Conservation (phyloP, 2,888 invertebrate species). For the Acleris sparsana region DNA sequence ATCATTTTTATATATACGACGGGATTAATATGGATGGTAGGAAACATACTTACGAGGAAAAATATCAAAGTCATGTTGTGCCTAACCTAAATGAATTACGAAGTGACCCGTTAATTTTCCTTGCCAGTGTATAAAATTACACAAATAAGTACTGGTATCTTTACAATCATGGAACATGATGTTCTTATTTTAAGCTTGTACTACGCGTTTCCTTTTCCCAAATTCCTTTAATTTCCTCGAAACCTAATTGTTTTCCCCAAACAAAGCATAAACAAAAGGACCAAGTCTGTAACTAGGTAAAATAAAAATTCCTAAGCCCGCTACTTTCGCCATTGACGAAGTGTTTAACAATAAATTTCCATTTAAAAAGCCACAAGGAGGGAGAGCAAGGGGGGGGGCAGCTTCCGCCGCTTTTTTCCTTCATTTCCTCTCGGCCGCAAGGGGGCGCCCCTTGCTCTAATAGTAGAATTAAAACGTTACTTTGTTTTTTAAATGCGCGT, state of each 20-base stretch:
- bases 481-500: constrained; percentile 49
- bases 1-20: no score
- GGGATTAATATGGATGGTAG: no score
- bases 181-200: no score
- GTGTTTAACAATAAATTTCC: constrained; percentile 84
- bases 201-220: no score
- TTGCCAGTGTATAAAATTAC: no score
- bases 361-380: constrained; percentile 81
- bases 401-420: constrained; percentile 82
- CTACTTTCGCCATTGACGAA: constrained; percentile 73
- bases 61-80: no score
- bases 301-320: constrained; percentile 67
- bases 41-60: no score
- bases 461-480: constrained; percentile 72
- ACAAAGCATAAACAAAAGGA: constrained; percentile 15
- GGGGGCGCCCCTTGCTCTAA: constrained; percentile 63
- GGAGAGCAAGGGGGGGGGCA: constrained; percentile 51
- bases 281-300: constrained; percentile 38
- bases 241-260: background rate
- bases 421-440: constrained; percentile 79
- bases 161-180: no score
- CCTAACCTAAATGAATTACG: no score
- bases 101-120: no score
- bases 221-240: background rate
- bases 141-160: no score